Base-by-base conservation (phyloP, 1,140 invertebrate genomes). In the Druon quercuslanigerum region DNA sequence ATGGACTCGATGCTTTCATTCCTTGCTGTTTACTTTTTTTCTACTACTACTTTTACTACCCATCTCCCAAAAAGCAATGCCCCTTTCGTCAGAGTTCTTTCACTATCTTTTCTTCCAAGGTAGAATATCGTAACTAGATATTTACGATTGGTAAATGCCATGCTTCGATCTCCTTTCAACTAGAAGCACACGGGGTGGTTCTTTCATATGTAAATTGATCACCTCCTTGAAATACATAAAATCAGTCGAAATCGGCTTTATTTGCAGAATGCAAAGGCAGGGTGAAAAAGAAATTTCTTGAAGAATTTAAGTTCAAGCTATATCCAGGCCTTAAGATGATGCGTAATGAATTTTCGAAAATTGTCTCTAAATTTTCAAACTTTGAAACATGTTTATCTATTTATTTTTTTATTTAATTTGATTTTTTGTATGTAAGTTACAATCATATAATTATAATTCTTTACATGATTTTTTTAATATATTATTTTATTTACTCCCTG, bases 151-250 rank as follows among this genome's bases (percentile, higher is more conserved):
- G 77, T 79, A 79, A 83, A 83, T 79, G 75, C 70, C 74, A 73
- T 70, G 74, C 76, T 72, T 4, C 80, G 56, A 54, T 57, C 56
- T 75, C 72, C 74, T 82, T 83, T 74, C 79, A 80, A 72, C 75
- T 72, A 66, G 51, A 80, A 77, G 76, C 75, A 82, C 75, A 75
- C 40, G 74, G 77, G 75, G 73, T 79, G 75, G 75, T 71, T 73
- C 73, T 86, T 84, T 84, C 79, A 84, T 76, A 84, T 84, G 83
- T 73, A 84, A 86, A 84, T 84, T 82, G 76, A 83, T 82, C 77
- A 50, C 50, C 66, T 78, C 72, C 66, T 77, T 75, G 79, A 83
- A 83, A 83, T 80, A 79, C 77, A 77, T 54, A 19, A 76, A 80
- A 74, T 76, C 76, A 72, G 54, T 46, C 76, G 73, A 75, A 79